Evolutionary conservation across 1,140 invertebrate species (phyloP).

Genomic region (Chelonus insularis): DNA sequence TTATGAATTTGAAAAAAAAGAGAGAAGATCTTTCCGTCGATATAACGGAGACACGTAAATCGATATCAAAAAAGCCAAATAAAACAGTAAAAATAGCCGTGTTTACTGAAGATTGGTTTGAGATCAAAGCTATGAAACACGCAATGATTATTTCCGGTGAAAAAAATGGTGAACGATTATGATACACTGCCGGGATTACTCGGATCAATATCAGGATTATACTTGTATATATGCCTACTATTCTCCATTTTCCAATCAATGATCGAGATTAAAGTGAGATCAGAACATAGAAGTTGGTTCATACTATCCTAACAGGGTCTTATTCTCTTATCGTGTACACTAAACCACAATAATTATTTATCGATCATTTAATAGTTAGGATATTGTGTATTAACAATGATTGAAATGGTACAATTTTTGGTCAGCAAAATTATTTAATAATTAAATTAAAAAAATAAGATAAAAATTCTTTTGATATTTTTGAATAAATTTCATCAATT

Average conservation of each 20-base stretch:
- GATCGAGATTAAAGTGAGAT: slow-evolving; percentile 13
- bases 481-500: too few relatives aligned
- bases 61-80: too few relatives aligned
- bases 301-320: background rate
- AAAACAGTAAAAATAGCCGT: too few relatives aligned
- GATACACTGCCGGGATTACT: background rate
- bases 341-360: slow-evolving; percentile 22
- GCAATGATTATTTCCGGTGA: background rate
- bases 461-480: too few relatives aligned
- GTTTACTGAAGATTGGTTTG: too few relatives aligned
- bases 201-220: slow-evolving; percentile 3
- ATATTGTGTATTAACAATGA: slow-evolving; percentile 16
- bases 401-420: too few relatives aligned
- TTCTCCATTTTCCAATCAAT: slow-evolving; percentile 7
- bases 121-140: too few relatives aligned
- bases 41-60: too few relatives aligned
- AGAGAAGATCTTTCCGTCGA: too few relatives aligned
- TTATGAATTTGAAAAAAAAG: too few relatives aligned
- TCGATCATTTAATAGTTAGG: slow-evolving; percentile 21
- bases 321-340: background rate
- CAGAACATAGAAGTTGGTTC: background rate
- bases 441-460: too few relatives aligned
- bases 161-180: background rate
- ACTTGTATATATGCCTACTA: background rate
- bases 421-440: too few relatives aligned